Conservation (phyloP, 37 sponge, comb jelly and placozoan genomes). For the Cladorhizidae sp. region DNA sequence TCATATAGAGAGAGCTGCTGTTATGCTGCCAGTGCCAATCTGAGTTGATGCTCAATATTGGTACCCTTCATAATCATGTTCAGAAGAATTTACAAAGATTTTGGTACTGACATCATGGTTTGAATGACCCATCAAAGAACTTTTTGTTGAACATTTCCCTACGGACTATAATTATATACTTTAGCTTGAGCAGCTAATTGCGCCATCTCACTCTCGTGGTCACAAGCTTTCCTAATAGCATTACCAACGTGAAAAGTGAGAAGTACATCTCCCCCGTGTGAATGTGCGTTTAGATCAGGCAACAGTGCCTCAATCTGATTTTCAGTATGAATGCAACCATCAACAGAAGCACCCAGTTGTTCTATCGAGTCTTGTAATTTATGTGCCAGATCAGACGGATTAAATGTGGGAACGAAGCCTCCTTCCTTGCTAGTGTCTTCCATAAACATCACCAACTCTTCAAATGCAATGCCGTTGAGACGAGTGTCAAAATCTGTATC, state of each 20-base stretch:
- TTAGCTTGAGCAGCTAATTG: background rate
- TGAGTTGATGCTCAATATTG: background rate
- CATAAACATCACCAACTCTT: no score
- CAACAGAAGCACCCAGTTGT: background rate
- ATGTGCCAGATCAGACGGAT: background rate
- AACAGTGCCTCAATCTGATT: no score
- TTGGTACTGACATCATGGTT: background rate
- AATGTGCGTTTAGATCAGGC: background rate
- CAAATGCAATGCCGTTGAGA: no score
- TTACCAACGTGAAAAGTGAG: background rate
- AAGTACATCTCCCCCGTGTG: background rate
- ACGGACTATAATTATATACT: no score
- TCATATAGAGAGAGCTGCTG: background rate
- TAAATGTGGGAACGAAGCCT: background rate
- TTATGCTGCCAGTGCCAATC: background rate
- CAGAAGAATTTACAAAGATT: background rate
- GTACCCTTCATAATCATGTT: background rate
- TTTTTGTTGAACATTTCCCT: background rate
- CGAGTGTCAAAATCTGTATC: no score
- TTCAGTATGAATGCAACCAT: no score
- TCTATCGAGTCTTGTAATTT: background rate
- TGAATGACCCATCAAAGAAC: background rate
- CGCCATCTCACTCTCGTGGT: background rate
- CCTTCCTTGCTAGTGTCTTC: no score
- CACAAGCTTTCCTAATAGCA: background rate